Base-by-base conservation (phyloP, 92 coral and sea anemone genomes). In the Zoanthus gigantus region DNA sequence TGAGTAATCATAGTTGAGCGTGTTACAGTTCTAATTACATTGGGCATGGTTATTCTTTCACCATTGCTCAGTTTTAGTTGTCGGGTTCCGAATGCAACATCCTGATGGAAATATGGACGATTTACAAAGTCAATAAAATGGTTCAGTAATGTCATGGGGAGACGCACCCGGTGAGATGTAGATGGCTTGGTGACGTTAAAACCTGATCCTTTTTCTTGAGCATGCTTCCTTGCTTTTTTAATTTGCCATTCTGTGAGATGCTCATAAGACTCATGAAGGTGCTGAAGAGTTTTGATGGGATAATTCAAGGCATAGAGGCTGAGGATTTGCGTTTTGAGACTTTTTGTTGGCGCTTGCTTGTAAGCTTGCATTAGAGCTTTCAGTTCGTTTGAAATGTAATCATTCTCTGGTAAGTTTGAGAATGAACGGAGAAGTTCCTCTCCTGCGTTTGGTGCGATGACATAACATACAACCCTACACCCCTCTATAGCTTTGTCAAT, bases 71-170 rank as follows among this genome's bases (percentile, higher is more conserved):
- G 88, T 57, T 90, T 87, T 74, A 92, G 74, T 63, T 77, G 87
- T 54, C 93, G 54, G 45, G 91, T 90, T 8, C 95, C 93, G 83
- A 76, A 92, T 4, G 90, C 82, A 3, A 92, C 91, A 72, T 89
- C 91, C 56, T 83, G 92, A 58, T 83, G 69, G 68, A 89, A 83
- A 56, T 88, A 90, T 23, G 93, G 93, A 31, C 89, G 76, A 72
- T 90, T 92, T 7, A 92, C 83, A 87, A 87, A 92, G 29, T 92
- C 89, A 18, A 87, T 60, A 73, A 92, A 92, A 72, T 90, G 93
- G 71, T 87, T 88, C 50, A 87, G 28, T 63, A 48, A 66, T n/a
- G 47, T 86, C 37, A 52, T 57, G 8, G 76, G 42, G n/a, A 91
- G 73, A 11, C 91, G 56, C 42, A 83, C 73, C 54, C 94, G 83